Conservation (phyloP, 2,113 vertebrate species). For the pig (Sus scrofa) region T2T-Sscrofa CM000828.6:52238501-52239000, state of each 20-base stretch:
- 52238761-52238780: no score
- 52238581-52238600: no score
- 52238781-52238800: no score
- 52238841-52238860: constrained; percentile 1
- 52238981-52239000: neutral
- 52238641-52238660: no score
- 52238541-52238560: neutral
- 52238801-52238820: neutral
- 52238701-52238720: no score
- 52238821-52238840: constrained; percentile 9
- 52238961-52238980: neutral
- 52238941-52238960: neutral
- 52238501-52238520: neutral
- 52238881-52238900: neutral
- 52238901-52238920: neutral
- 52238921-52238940: neutral
- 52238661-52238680: no score
- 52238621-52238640: no score
- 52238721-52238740: no score
- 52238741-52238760: no score
- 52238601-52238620: no score
- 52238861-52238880: neutral
- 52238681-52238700: no score
- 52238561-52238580: no score
- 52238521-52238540: neutral